Conservation (phyloP, 2,797 vertebrate genomes). For the Ispidina lecontei region DNA sequence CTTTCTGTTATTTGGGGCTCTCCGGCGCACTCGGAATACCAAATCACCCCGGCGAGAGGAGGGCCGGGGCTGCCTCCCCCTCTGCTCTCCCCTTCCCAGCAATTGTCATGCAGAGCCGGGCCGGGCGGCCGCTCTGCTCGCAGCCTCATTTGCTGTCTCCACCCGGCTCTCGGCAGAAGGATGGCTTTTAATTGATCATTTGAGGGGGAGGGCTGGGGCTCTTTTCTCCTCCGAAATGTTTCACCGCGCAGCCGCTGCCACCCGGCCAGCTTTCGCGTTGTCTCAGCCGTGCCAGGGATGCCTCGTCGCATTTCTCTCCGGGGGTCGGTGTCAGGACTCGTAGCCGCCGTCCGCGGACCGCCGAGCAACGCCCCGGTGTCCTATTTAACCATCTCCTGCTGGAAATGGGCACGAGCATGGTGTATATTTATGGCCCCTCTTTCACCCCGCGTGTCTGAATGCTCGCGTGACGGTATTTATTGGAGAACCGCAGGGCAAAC, state of each 20-base stretch:
- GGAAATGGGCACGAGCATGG: neutral
- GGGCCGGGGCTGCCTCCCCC: conserved; percentile 62
- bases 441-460: neutral
- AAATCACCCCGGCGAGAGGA: conserved; percentile 80
- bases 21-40: conserved; percentile 78
- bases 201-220: conserved; percentile 68
- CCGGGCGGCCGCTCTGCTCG: conserved; percentile 59
- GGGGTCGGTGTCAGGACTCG: neutral
- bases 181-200: conserved; percentile 78
- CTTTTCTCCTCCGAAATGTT: conserved; percentile 60
- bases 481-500: neutral
- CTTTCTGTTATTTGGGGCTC: conserved; percentile 71
- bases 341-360: neutral
- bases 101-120: conserved; percentile 83
- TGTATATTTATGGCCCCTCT: neutral
- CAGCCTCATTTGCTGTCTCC: conserved; percentile 67
- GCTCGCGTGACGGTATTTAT: neutral
- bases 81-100: conserved; percentile 68
- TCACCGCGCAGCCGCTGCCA: conserved; percentile 35
- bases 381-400: neutral
- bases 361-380: neutral
- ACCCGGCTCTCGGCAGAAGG: conserved; percentile 64
- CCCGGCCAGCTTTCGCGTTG: neutral
- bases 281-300: conserved; percentile 14
- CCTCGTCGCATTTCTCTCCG: neutral